These are phyloP conservation scores for Delphinapterus leucas DNA, from an alignment of 2,113 vertebrate genomes.

Conservation along the genomic window DNA sequence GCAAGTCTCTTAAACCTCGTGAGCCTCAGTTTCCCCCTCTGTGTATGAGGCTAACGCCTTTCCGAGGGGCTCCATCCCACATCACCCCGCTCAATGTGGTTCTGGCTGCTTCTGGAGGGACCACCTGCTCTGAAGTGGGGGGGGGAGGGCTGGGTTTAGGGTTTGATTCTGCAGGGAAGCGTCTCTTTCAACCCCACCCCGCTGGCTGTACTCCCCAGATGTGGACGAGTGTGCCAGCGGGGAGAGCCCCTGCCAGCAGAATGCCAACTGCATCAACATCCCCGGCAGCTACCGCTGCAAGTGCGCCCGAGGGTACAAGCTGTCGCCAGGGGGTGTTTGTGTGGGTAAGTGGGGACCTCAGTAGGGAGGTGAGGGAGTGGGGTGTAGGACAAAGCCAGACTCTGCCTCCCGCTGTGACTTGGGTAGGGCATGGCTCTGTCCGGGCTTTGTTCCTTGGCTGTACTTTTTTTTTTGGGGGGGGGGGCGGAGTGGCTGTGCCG, in stretches of 20 bases:
- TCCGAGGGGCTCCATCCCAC: neutral
- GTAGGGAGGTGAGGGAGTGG: neutral
- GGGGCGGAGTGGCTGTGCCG: too few relatives aligned
- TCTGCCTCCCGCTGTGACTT: neutral
- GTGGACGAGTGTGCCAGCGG: constrained; percentile 92
- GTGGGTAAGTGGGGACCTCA: constrained; percentile 85
- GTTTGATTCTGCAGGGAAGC: neutral
- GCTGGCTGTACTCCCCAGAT: constrained; percentile 77
- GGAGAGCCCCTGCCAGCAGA: constrained; percentile 91
- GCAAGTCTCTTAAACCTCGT: neutral
- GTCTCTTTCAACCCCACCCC: neutral
- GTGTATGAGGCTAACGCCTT: neutral
- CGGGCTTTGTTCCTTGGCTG: rapidly evolving
- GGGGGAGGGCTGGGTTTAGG: neutral
- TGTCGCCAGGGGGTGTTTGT: constrained; percentile 91
- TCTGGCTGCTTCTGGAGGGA: neutral
- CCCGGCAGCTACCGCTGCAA: constrained; percentile 93
- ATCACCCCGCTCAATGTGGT: rapidly evolving
- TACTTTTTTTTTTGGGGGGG: neutral
- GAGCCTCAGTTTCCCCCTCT: neutral
- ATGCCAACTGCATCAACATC: constrained; percentile 93
- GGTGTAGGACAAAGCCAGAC: neutral
- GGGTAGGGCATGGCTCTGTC: neutral
- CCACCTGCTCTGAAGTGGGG: neutral
- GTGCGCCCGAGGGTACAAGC: constrained; percentile 91